Base-by-base conservation (phyloP, 2,113 vertebrate genomes). In the Bos javanicus region DNA sequence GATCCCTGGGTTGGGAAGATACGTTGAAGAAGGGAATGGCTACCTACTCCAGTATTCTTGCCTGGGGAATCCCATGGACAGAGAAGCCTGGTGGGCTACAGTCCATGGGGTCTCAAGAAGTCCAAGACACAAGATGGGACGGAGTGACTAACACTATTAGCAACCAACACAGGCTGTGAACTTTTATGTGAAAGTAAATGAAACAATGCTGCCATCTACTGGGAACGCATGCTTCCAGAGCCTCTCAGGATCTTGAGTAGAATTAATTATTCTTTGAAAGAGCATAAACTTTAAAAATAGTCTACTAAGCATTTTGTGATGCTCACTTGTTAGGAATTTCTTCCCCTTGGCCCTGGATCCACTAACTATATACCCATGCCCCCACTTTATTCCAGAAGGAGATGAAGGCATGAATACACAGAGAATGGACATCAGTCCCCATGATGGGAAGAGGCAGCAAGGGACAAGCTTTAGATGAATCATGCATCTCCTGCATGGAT, bases 121-220 rank as follows among this genome's bases (percentile, higher is more conserved):
- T 74, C 67, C 36, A 74, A 74, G 67, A 6, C 67, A 74, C 36
- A 13, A 74, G 67, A 74, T 0, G 13, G 23, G 36, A 39, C 36
- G 15, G 23, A 26, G 6, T 43, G 39, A 43, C 2, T 2, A 43
- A 43, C 39, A 7, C 39, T 43, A 25, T 14, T 36, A 14, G 48
- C 6, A 5, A 39, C 16, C 33, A 14, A 33, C 6, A 7, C 12
- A 7, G 1, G 1, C 3, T 7, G 12, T 2, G 15, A 39, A 15
- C 5, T 33, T 62, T 62, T 26, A 14, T n/a, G 28, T 26, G 30
- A 25, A 36, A 71, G 85, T 87, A 39, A 52, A 14, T 84, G 88
- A 93, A 78, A 76, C 96, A 95, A 97, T 92, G 92, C 97, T 97
- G 98, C 98, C 98, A 98, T 85, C 98, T 98, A 67, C 83, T 97